Evolutionary conservation across 2,888 invertebrate genomes (phyloP).

Genomic region (Amphipoea lucens): DNA sequence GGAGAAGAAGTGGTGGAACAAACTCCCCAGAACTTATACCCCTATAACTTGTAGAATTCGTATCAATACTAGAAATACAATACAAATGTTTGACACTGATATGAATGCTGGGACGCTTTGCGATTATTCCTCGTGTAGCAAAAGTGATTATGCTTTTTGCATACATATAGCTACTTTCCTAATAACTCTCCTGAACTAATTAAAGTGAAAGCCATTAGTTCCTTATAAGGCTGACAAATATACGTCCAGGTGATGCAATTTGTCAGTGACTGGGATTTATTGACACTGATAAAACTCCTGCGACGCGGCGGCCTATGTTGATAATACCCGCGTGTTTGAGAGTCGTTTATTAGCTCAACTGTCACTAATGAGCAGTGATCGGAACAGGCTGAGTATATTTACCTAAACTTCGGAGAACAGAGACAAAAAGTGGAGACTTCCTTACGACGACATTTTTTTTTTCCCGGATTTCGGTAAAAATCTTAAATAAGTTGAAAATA

Average conservation of each 20-base stretch:
- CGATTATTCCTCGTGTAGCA: neutral
- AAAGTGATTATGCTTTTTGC: neutral
- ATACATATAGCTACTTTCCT: neutral
- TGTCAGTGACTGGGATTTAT: slow-evolving; percentile 85
- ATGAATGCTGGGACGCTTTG: neutral
- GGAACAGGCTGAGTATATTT: too few species aligned
- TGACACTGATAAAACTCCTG: slow-evolving; percentile 82
- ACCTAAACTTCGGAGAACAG: too few species aligned
- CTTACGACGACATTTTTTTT: too few species aligned
- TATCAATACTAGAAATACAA: neutral
- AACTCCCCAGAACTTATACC: too few species aligned
- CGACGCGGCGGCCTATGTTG: slow-evolving; percentile 76
- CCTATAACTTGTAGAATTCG: neutral
- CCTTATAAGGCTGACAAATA: neutral
- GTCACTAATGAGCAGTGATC: too few species aligned
- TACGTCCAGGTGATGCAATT: slow-evolving; percentile 80
- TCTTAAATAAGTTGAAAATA: too few species aligned
- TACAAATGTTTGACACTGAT: neutral
- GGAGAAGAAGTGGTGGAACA: too few species aligned
- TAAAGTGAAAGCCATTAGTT: neutral
- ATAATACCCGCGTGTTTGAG: slow-evolving; percentile 65
- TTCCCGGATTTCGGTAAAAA: too few species aligned
- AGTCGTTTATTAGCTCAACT: slow-evolving; percentile 1
- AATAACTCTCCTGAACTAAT: neutral
- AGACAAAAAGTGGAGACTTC: too few species aligned